Conservation (phyloP, 2,888 invertebrate species). For the Drosophila subquinaria region DNA sequence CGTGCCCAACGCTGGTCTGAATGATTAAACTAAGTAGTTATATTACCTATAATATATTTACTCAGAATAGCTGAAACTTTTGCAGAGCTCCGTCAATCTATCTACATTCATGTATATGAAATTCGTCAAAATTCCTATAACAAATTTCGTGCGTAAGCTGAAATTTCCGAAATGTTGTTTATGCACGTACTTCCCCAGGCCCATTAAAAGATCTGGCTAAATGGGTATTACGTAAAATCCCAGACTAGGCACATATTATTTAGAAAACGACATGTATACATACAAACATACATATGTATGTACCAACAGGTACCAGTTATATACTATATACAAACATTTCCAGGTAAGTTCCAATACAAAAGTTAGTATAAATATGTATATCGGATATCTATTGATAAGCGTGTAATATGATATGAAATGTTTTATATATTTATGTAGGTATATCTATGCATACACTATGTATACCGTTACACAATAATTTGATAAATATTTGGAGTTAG, state of each 20-base stretch:
- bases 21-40: too few species aligned
- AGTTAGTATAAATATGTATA: background rate
- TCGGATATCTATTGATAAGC: slow-evolving; percentile 39
- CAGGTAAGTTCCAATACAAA: background rate
- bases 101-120: background rate
- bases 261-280: slow-evolving; percentile 3
- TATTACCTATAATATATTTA: background rate
- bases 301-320: slow-evolving; percentile 4
- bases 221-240: slow-evolving; percentile 7
- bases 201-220: slow-evolving; percentile 12
- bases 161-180: slow-evolving; percentile 17
- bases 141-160: slow-evolving; percentile 35
- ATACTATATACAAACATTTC: background rate
- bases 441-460: background rate
- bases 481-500: slow-evolving; percentile 35
- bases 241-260: slow-evolving; percentile 1
- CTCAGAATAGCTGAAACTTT: background rate
- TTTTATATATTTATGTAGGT: background rate
- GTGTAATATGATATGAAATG: slow-evolving; percentile 20
- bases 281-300: slow-evolving; percentile 3
- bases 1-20: too few species aligned
- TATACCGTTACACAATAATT: slow-evolving; percentile 18
- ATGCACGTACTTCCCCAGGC: slow-evolving; percentile 31
- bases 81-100: background rate
- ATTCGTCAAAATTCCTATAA: slow-evolving; percentile 1